Evolutionary conservation across 2,888 invertebrate genomes (phyloP), one percentile per base, ranked within the genome.

Genomic region (Andrena camellia): DNA sequence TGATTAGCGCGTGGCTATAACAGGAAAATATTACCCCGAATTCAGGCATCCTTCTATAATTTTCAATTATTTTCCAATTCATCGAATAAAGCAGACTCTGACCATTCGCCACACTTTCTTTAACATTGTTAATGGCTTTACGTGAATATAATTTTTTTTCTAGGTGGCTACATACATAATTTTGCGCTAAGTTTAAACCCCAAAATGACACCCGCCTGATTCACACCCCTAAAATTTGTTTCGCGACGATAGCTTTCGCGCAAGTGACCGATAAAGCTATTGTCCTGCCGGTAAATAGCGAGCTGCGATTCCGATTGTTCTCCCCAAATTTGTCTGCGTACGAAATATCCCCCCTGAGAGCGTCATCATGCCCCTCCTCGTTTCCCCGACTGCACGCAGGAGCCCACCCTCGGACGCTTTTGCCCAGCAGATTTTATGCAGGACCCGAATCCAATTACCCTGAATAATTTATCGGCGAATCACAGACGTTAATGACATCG

Each of bases 391-490:
- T 26, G 35, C 69, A 35, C 20, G 57, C 20, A 35, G 23, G 23
- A 54, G 64, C 10, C 50, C 67, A 20, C 20, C 54, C 54, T 13
- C 66, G 64, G 59, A 59, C 80, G 83, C 84, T 89, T 89, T 88
- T 81, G 84, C 81, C 81, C 80, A 71, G 84, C 73, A 86, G 85
- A 91, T 90, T 90, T 91, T 89, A 89, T 87, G 88, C 87, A 69
- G 73, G 69, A 71, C 78, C 82, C 75, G 85, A 87, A 90, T 90
- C 89, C 89, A 90, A 91, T 91, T 91, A 91, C 80, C 83, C 71
- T 76, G 90, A 91, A 91, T 92, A 90, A 92, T 90, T 92, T 90
- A 91, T 90, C 81, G 90, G 50, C 83, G 87, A 90, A 90, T 90
- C 91, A 84, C 84, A 88, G 84, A 89, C 90, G 85, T 86, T 91